A percentile compares a stretch with the other conserved stretches of the same genome.
Evolutionary conservation across 2,888 invertebrate genomes (phyloP).

Genomic region (Emmelina monodactyla): DNA sequence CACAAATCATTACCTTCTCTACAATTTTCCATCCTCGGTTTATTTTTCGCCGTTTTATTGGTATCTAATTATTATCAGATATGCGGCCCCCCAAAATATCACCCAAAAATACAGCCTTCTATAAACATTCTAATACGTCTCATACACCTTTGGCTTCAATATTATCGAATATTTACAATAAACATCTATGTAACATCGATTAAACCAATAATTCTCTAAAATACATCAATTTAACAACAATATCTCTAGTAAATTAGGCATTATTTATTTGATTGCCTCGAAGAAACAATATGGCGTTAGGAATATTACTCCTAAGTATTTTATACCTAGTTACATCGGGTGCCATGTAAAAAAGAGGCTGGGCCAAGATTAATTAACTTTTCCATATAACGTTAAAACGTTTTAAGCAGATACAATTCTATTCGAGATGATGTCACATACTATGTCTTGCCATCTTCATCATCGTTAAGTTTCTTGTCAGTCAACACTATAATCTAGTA

Average conservation of each 20-base stretch:
- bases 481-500: too few relatives aligned
- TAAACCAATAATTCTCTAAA: constrained; percentile 63
- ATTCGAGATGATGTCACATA: too few relatives aligned
- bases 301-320: neutral
- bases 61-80: constrained; percentile 54
- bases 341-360: too few relatives aligned
- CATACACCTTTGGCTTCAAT: constrained; percentile 37
- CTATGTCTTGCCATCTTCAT: too few relatives aligned
- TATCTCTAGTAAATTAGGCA: constrained; percentile 51
- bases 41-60: constrained; percentile 21
- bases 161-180: constrained; percentile 58
- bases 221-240: constrained; percentile 64
- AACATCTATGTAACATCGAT: constrained; percentile 66
- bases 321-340: constrained; percentile 1
- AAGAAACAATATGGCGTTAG: constrained; percentile 25
- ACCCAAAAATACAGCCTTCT: constrained; percentile 66
- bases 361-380: too few relatives aligned
- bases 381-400: too few relatives aligned
- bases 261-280: constrained; percentile 31
- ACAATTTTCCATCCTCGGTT: constrained; percentile 19
- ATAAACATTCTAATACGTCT: constrained; percentile 51
- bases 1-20: constrained; percentile 38
- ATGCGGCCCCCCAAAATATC: constrained; percentile 58
- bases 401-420: too few relatives aligned
- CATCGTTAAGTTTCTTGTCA: too few relatives aligned